Base-by-base conservation (phyloP, 2,797 vertebrate genomes). In the Glyptemys insculpta region DNA sequence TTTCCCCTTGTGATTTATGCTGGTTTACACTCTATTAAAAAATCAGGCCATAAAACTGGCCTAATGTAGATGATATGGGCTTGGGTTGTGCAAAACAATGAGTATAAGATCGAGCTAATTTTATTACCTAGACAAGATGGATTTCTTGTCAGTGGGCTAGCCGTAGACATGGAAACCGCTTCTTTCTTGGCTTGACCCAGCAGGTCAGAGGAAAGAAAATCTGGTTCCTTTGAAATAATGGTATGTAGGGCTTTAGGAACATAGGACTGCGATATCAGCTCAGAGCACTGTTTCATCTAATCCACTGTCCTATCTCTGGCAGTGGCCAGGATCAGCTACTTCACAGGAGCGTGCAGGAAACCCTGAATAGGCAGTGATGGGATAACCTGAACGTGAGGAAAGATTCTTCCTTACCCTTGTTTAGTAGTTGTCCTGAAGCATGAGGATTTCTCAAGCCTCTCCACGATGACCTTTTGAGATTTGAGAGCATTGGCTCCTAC, bases 11-110 rank as follows among this genome's bases (percentile, higher is more conserved):
- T 78, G 87, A 97, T 91, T 97, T 96, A 97, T 80, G 68, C 86
- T 85, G 90, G 83, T 90, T 97, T 97, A 93, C 81, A 97, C 76
- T 93, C 92, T 91, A 89, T 95, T 94, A 94, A 97, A 97, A 94
- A 96, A 96, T 86, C 74, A 92, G 85, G 91, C 91, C 23, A 41
- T 98, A 97, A 98, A 97, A 90, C 79, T 92, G 89, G 94, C 89
- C 80, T 92, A 90, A 76, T 44, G 92, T 93, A 92, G 95, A 96
- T 95, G 92, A 96, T 87, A 94, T 0, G 1, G 85, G 49, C 88
- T 94, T 95, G 62, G 80, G 82, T 81, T 93, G 79, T 62, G 93
- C 34, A 74, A 88, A 90, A 97, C 85, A 95, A 94, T 62, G 83
- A 94, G 92, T 1, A 6, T 91, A 92, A 92, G 59, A 95, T 82